phyloP scores from a whole-genome alignment of 2,113 vertebrate genomes.

The Percina caprodes region DNA sequence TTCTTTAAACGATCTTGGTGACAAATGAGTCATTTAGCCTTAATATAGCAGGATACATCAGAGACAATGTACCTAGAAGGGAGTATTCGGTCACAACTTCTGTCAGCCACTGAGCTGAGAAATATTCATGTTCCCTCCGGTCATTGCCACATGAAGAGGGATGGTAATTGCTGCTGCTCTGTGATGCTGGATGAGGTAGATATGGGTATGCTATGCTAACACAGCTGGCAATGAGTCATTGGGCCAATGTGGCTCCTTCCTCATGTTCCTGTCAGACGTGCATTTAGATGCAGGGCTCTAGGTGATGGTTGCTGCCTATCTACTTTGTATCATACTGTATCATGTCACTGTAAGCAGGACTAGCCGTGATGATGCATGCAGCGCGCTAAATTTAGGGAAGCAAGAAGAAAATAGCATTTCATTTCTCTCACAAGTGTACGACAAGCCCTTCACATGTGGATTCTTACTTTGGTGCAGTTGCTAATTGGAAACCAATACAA shows the following conservation, averaged over 20 bases:
- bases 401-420: neutral
- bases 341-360: constrained; percentile 38
- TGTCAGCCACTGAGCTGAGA: constrained; percentile 46
- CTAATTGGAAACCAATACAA: neutral
- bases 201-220: constrained; percentile 70
- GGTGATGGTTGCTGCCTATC: constrained; percentile 47
- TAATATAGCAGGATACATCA: constrained; percentile 42
- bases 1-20: constrained; percentile 13
- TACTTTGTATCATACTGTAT: constrained; percentile 25
- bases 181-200: constrained; percentile 60
- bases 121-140: constrained; percentile 53
- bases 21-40: constrained; percentile 52
- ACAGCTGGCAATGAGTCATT: constrained; percentile 65
- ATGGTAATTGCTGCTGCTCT: constrained; percentile 63
- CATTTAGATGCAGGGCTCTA: constrained; percentile 45
- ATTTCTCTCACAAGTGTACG: constrained; percentile 24
- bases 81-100: constrained; percentile 30
- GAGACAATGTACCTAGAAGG: constrained; percentile 45
- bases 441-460: neutral
- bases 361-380: neutral
- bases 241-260: constrained; percentile 54
- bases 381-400: constrained; percentile 11
- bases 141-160: constrained; percentile 59
- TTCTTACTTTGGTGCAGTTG: constrained; percentile 2
- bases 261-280: constrained; percentile 60